Conservation (phyloP, 2,113 vertebrate species). For the Siniperca chuatsi region DNA sequence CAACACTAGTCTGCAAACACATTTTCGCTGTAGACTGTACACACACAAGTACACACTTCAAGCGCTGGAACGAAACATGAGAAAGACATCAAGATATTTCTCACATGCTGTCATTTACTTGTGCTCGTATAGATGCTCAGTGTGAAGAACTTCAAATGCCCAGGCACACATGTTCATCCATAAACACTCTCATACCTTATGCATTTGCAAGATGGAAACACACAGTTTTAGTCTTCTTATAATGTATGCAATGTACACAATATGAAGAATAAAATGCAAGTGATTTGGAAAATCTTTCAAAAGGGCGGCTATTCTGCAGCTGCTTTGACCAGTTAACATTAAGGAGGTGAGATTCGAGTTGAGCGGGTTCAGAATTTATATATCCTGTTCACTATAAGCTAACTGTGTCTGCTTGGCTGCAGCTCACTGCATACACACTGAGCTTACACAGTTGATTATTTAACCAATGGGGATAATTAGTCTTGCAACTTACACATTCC, state of each 20-base stretch:
- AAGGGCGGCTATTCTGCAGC: slow-evolving; percentile 4
- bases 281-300: slow-evolving; percentile 27
- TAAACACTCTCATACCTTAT: slow-evolving; percentile 30
- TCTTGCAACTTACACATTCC: slow-evolving; percentile 54
- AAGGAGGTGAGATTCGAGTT: slow-evolving; percentile 55
- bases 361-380: slow-evolving; percentile 55
- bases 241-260: slow-evolving; percentile 18
- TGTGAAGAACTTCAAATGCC: neutral
- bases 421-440: slow-evolving; percentile 2
- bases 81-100: neutral
- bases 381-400: slow-evolving; percentile 56
- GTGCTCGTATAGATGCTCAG: neutral
- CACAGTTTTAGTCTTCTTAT: neutral
- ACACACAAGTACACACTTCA: neutral
- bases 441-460: slow-evolving; percentile 53
- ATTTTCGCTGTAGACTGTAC: neutral
- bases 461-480: slow-evolving; percentile 60
- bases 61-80: neutral
- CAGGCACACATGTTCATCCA: neutral
- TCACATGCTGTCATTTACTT: neutral
- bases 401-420: slow-evolving; percentile 48
- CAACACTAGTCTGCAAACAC: neutral
- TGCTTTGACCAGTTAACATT: slow-evolving; percentile 30
- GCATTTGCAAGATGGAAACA: slow-evolving; percentile 35
- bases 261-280: slow-evolving; percentile 24